phyloP scores from a whole-genome alignment of 2,113 vertebrate genomes.

The Ancistrus triradiatus region DNA sequence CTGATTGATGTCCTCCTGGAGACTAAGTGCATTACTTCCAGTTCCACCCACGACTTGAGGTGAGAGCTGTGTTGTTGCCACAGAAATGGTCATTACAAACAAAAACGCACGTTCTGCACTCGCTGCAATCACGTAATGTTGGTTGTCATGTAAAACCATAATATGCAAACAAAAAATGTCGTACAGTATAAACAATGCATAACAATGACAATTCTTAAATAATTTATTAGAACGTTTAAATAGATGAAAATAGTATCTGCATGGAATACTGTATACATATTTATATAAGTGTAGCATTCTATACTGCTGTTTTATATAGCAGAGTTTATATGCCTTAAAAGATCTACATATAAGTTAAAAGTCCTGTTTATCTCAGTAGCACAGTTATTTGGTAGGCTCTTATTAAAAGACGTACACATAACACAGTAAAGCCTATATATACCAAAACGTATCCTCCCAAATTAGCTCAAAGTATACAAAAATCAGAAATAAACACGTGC shows the following conservation, averaged over 20 bases:
- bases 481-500: no score
- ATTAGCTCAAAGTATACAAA: no score
- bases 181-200: no score
- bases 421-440: no score
- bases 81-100: slow-evolving; percentile 32
- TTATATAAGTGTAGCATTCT: not conserved
- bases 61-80: slow-evolving; percentile 34
- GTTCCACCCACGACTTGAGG: slow-evolving; percentile 17
- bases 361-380: not conserved
- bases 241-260: slow-evolving; percentile 15
- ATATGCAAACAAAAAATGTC: not conserved
- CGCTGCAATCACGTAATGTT: not conserved
- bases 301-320: slow-evolving; percentile 5
- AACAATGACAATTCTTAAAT: slow-evolving; percentile 10
- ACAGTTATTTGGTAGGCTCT: not conserved
- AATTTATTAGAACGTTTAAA: slow-evolving; percentile 25
- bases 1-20: slow-evolving; percentile 31
- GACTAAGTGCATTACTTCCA: slow-evolving; percentile 39
- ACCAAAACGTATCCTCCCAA: no score
- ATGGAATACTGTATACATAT: slow-evolving; percentile 1
- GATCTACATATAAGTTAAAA: not conserved
- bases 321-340: slow-evolving; percentile 7
- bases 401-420: not conserved
- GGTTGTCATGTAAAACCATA: not conserved
- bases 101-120: not conserved